Base-by-base conservation (phyloP, 1,140 invertebrate species). In the Brachionus paranguensis region DNA sequence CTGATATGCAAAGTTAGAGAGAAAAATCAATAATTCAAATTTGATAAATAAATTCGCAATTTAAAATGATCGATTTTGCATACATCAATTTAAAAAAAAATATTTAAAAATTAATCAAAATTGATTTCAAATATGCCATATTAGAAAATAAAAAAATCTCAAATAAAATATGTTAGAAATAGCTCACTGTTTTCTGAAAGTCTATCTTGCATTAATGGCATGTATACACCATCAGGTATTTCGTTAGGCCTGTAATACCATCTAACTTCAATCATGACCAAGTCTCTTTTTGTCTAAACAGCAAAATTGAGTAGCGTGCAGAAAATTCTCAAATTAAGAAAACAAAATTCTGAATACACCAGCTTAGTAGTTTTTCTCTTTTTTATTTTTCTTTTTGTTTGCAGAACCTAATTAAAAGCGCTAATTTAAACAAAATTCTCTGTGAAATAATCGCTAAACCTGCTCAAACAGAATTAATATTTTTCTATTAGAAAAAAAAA, bases 191-290 rank as follows among this genome's bases (percentile, higher is more conserved):
- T 88, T 86, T 88, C 88, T 45, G 84, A 86, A 27, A 86, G 84
- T 85, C 91, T 86, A 86, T 91, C 91, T 86, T 91, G 90, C 50
- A 91, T 88, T 50, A 91, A 86, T 27, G 90, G 87, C 85, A 91
- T 90, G 85, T 91, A 91, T 7, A 91, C 91, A 47, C 89, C 91
- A 86, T 90, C 89, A 14, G 91, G 90, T 50, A 91, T 88, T 87
- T 91, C 90, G 47, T 87, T 90, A 8, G 87, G 87, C 60, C 90
- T 86, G 85, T 91, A 91, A 85, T 89, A 91, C 90, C 91, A 91
- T 86, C 90, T 90, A 47, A 91, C 90, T 72, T 89, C 88, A 27
- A 90, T 89, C 87, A 91, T 89, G 84, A 91, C 86, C 14, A 88
- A 89, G 85, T 91, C 90, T 55, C 89, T 85, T 85, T 91, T 91